Evolutionary conservation across 2,888 invertebrate genomes (phyloP).

Genomic region (Apodemia duryi): DNA sequence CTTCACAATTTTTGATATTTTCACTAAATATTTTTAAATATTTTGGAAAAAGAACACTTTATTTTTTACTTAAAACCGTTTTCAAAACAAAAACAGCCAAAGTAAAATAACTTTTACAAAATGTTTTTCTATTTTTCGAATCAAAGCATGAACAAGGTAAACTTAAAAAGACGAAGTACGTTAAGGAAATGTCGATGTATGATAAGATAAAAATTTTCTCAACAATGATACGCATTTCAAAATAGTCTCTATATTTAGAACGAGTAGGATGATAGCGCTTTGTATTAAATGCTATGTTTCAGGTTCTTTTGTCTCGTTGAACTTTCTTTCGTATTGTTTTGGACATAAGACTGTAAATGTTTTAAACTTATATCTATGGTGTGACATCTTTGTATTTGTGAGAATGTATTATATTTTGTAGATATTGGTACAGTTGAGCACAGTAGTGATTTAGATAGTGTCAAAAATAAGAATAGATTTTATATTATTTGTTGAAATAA

Average conservation of each 20-base stretch:
- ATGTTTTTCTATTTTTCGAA: neutral
- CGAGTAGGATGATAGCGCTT: neutral
- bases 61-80: slow-evolving; percentile 18
- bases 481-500: no score
- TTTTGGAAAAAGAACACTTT: slow-evolving; percentile 16
- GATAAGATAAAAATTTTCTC: neutral
- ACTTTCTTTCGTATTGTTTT: neutral
- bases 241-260: neutral
- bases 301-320: neutral
- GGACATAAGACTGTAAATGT: neutral
- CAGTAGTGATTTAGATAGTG: neutral
- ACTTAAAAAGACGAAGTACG: neutral
- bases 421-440: neutral
- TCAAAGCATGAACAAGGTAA: neutral
- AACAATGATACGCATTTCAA: neutral
- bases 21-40: slow-evolving; percentile 1
- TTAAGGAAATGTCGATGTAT: neutral
- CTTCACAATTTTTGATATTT: slow-evolving; percentile 12
- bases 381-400: neutral
- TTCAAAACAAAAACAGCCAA: slow-evolving; percentile 25
- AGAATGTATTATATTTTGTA: slow-evolving; percentile 10
- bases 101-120: slow-evolving; percentile 21
- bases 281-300: neutral
- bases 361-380: neutral
- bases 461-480: no score